Conservation (phyloP, 2,797 vertebrate genomes). For the Parauchenoglanis ngamensis region DNA sequence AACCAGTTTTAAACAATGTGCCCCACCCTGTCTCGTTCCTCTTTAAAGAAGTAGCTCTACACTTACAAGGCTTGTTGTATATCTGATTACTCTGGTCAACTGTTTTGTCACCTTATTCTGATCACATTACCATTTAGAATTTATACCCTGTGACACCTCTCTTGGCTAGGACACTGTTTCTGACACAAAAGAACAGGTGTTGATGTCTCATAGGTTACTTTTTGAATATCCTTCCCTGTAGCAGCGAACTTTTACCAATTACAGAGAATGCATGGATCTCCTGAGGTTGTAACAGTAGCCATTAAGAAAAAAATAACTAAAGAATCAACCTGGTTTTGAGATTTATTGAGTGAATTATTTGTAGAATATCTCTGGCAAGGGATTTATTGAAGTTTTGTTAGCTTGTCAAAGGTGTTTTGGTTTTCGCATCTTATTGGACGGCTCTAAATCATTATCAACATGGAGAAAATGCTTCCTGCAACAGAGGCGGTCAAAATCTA, state of each 20-base stretch:
- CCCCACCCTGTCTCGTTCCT: background rate
- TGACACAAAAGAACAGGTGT: constrained; percentile 38
- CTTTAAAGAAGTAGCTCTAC: background rate
- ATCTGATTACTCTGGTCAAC: constrained; percentile 41
- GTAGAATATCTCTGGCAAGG: background rate
- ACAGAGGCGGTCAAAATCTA: constrained; percentile 95
- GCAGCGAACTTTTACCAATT: background rate
- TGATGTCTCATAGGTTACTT: constrained; percentile 2
- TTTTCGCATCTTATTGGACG: constrained; percentile 9
- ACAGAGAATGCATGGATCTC: background rate
- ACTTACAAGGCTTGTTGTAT: constrained; percentile 29
- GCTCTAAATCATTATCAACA: constrained; percentile 48
- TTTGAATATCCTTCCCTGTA: background rate
- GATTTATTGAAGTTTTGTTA: background rate
- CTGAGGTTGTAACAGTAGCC: background rate
- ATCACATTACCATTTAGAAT: constrained; percentile 61
- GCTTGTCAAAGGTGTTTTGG: background rate
- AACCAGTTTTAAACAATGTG: background rate
- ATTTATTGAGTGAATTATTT: background rate
- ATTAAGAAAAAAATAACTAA: background rate
- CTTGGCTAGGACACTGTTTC: constrained; percentile 47
- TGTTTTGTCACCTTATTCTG: constrained; percentile 49
- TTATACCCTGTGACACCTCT: constrained; percentile 56
- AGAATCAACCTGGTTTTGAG: background rate
- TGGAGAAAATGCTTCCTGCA: constrained; percentile 87